A percentile compares a stretch with the other conserved stretches of the same genome.
These are phyloP conservation scores for Dipodomys stephensi DNA, from an alignment of 2,113 vertebrate genomes.

Conservation along the genomic window DNA sequence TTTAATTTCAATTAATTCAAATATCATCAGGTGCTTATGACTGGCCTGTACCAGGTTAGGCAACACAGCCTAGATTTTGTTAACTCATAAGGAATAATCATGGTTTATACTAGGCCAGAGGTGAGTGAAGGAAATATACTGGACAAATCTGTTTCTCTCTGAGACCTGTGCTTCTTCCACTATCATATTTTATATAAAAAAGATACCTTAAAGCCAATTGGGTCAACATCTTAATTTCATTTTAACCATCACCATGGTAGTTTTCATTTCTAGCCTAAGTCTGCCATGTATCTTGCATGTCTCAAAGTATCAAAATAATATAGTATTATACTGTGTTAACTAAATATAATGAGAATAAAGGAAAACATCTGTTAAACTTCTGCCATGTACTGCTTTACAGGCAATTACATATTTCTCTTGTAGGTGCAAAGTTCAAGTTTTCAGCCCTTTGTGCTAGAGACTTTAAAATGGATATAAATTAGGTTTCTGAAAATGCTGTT, in stretches of 20 bases:
- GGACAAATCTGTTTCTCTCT: background rate
- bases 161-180: background rate
- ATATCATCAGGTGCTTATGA: background rate
- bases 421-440: background rate
- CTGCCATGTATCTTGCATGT: background rate
- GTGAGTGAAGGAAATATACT: background rate
- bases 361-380: background rate
- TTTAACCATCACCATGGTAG: background rate
- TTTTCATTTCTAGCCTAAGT: background rate
- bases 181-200: background rate
- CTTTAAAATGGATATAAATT: constrained; percentile 34
- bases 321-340: background rate
- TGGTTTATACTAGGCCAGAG: rapidly evolving
- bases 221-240: background rate
- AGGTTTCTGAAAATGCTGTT: constrained; percentile 34
- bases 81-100: background rate
- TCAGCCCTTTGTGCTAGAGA: background rate
- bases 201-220: background rate
- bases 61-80: background rate
- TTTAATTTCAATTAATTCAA: background rate
- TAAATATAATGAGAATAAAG: background rate
- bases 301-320: background rate
- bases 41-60: background rate
- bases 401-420: background rate
- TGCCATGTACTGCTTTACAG: background rate